Conservation (phyloP, 2,797 vertebrate genomes). For the Pterois miles region DNA sequence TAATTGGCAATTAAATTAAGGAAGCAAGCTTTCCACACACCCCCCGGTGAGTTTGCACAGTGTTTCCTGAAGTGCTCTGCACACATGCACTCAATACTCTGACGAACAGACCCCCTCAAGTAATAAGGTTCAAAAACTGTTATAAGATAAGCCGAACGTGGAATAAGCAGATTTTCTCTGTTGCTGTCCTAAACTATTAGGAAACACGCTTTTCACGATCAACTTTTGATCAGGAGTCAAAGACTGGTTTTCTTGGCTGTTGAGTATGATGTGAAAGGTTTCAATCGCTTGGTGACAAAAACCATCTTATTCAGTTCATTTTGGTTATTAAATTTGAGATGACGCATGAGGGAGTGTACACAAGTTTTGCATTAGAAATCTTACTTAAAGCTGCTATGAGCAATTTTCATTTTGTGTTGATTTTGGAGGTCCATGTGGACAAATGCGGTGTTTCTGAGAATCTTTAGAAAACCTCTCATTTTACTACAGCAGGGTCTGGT, state of each 20-base stretch:
- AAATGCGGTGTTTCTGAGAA: background rate
- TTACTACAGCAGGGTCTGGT: background rate
- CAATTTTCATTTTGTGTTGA: background rate
- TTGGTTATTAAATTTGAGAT: background rate
- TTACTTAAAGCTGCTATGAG: background rate
- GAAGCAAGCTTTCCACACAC: constrained; percentile 63
- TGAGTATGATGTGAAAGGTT: background rate
- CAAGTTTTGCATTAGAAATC: background rate
- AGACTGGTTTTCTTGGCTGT: background rate
- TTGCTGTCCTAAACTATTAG: background rate
- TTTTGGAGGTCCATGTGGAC: background rate
- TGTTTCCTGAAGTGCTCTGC: constrained; percentile 65
- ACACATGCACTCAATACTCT: constrained; percentile 45
- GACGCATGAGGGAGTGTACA: background rate
- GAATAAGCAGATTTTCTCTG: constrained; percentile 33
- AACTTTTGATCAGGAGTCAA: constrained; percentile 8
- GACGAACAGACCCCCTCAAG: constrained; percentile 38
- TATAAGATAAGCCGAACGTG: constrained; percentile 31
- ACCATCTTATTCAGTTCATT: background rate
- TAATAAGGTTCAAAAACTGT: constrained; percentile 37
- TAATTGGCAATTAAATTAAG: constrained; percentile 83
- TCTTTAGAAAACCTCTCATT: background rate
- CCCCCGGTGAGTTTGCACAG: constrained; percentile 67
- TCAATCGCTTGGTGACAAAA: background rate
- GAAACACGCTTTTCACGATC: constrained; percentile 17